Conservation (phyloP, 2,888 invertebrate species). For the Auanema sp. region DNA sequence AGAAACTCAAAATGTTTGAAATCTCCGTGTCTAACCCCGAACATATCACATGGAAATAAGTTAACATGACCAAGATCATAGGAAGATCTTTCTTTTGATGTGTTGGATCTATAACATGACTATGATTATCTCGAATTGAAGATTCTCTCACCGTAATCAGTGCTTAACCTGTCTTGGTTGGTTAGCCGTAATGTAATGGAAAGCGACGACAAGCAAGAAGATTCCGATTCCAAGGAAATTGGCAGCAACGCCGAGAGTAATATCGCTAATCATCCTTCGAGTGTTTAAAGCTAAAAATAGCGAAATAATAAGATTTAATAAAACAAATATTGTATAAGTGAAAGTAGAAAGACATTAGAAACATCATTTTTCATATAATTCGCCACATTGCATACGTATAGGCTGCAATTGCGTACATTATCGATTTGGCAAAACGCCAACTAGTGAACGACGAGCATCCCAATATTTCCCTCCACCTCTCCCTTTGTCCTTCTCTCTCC, state of each 20-base stretch:
- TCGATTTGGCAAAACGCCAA: too few relatives aligned
- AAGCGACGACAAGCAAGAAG: slow-evolving; percentile 61
- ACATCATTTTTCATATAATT: too few relatives aligned
- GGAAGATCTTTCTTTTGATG: neutral
- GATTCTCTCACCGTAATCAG: neutral
- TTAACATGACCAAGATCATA: too few relatives aligned
- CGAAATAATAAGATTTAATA: too few relatives aligned
- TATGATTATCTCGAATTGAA: neutral
- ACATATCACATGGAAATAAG: too few relatives aligned
- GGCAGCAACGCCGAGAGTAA: slow-evolving; percentile 61
- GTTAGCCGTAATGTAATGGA: slow-evolving; percentile 62
- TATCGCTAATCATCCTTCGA: slow-evolving; percentile 59
- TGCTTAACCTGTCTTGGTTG: slow-evolving; percentile 18
- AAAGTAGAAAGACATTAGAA: too few relatives aligned
- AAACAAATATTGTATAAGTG: too few relatives aligned
- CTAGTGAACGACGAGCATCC: too few relatives aligned
- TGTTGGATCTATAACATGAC: neutral
- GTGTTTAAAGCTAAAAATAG: slow-evolving; percentile 2
- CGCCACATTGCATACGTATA: too few relatives aligned
- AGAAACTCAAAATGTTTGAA: neutral
- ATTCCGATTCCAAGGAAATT: slow-evolving; percentile 62
- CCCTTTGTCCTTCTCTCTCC: neutral
- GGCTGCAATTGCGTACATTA: too few relatives aligned
- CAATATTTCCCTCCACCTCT: too few relatives aligned
- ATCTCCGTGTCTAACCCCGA: neutral